Percentiles rank a stretch among this genome's conserved stretches.
phyloP scores from a whole-genome alignment of 1,140 invertebrate species.

The Drosophila tani region DNA sequence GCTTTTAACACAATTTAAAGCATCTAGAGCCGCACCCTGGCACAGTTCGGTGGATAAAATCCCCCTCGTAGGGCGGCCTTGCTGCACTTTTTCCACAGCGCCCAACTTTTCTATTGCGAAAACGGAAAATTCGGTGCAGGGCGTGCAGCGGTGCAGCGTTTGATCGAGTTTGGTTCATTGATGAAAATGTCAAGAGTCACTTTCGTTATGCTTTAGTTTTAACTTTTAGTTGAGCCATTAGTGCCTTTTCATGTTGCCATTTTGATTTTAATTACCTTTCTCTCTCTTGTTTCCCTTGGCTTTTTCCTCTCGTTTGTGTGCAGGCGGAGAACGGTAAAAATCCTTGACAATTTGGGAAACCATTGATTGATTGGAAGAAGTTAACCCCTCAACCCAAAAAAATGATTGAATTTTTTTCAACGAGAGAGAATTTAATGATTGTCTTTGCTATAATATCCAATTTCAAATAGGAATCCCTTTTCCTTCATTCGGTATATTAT shows the following conservation, averaged over 20 bases:
- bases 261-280: conserved; percentile 65
- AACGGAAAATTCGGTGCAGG: conserved; percentile 16
- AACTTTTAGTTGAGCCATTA: conserved; percentile 49
- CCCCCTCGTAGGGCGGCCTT: conserved; percentile 14
- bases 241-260: conserved; percentile 56
- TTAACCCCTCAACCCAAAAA: conserved; percentile 3
- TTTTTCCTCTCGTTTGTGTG: conserved; percentile 3
- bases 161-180: conserved; percentile 67
- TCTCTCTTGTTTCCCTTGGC: conserved; percentile 24
- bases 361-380: conserved; percentile 18
- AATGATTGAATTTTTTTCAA: background rate
- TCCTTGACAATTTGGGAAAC: conserved; percentile 10
- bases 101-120: conserved; percentile 34
- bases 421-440: background rate
- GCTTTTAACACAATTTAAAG: conserved; percentile 67
- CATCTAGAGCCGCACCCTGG: conserved; percentile 14
- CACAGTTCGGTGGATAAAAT: background rate
- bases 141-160: conserved; percentile 40
- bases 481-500: too few relatives aligned
- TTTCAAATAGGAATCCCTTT: background rate
- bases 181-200: conserved; percentile 64
- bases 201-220: conserved; percentile 48
- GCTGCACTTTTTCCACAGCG: conserved; percentile 45
- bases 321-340: conserved; percentile 13
- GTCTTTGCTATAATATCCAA: background rate